Conservation (phyloP, 2,113 vertebrate species). For the Misgurnus anguillicaudatus region DNA sequence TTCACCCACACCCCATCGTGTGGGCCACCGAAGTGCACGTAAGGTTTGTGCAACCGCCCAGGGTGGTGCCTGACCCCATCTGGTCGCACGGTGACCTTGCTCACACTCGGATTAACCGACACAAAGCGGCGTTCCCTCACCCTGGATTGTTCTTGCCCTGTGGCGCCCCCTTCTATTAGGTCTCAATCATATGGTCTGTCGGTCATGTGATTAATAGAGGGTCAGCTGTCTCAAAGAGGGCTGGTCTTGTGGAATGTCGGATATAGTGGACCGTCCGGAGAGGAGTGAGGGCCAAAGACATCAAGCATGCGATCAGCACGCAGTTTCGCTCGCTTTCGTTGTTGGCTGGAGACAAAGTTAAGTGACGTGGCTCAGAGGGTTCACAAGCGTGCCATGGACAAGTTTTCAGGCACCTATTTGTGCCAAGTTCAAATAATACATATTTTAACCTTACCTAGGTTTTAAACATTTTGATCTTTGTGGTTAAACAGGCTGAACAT, state of each 20-base stretch:
- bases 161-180: constrained; percentile 78
- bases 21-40: constrained; percentile 4
- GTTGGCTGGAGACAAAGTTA: constrained; percentile 46
- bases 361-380: constrained; percentile 34
- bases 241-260: constrained; percentile 76
- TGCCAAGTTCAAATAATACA: too few relatives aligned
- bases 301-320: not conserved
- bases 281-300: not conserved
- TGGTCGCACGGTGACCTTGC: constrained; percentile 79
- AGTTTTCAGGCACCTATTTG: constrained; percentile 31
- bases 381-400: constrained; percentile 30
- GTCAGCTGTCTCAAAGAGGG: constrained; percentile 80
- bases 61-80: constrained; percentile 75
- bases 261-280: constrained; percentile 42
- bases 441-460: too few relatives aligned
- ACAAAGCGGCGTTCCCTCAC: constrained; percentile 82
- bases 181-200: constrained; percentile 89
- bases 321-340: not conserved
- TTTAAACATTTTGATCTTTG: not conserved
- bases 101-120: constrained; percentile 79
- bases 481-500: constrained; percentile 14
- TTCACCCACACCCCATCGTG: not conserved
- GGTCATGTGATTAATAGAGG: constrained; percentile 83
- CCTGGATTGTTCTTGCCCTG: constrained; percentile 77
- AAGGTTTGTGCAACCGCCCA: constrained; percentile 56